Evolutionary conservation across 2,888 invertebrate species (phyloP), one percentile per base, ranked within the genome.

Genomic region (Pollenia labialis): DNA sequence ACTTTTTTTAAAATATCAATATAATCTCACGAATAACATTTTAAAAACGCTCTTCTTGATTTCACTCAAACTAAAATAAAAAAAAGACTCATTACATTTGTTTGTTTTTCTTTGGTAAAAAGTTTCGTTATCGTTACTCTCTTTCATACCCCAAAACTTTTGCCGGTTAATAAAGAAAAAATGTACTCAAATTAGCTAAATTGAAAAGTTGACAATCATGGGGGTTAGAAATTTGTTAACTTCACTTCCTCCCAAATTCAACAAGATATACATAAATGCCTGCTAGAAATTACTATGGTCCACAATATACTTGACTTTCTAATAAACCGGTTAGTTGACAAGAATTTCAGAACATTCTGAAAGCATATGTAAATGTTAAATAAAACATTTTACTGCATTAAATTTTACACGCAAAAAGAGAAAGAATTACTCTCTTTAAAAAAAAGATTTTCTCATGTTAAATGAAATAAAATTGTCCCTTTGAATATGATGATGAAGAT

Each of bases 291-390:
- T 66, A 76, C 81, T 81, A 76, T 76, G 54, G 74, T 62, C 68
- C 68, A 71, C 76, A 81, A 79, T 62, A 46, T 50, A 64, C 66
- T 77, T 77, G 79, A 75, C 84, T 79, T 84, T 80, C 62, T 66
- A 56, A 64, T 58, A 76, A 81, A 85, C 76, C 71, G 85, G 64
- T 81, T 52, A 9, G 40, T 52, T 50, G 23, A 64, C 8, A 32
- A 32, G 32, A 32, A 32, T 46, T 46, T 42, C 16, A 10, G 2
- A 66, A 48, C 66, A 18, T 48, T 48, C 9, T 48, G 14, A 66
- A 11, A 48, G 7, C 48, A 9, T 0, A n/a, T n/a, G n/a, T n/a
- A 50, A 68, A 68, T 68, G 4, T 3, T 18, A n/a, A 16, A 54
- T 7, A 52, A 69, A 6, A 66, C 12, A 8, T 2, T 32, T 32